These are phyloP conservation scores for Eugnorisma glareosa DNA, from an alignment of 2,888 invertebrate genomes.

Conservation along the genomic window DNA sequence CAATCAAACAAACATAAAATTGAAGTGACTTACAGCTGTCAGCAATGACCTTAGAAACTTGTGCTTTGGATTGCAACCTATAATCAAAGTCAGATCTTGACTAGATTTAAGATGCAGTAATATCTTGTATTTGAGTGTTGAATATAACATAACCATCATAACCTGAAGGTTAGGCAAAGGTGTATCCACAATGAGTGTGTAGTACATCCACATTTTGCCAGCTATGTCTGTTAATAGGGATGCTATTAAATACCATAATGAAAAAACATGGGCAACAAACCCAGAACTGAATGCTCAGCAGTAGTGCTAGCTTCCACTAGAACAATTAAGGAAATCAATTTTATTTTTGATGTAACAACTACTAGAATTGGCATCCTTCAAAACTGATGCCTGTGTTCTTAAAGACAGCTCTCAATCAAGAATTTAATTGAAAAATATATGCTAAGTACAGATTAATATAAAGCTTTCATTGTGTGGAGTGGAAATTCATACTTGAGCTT, in stretches of 20 bases:
- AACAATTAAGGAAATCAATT: too few species aligned
- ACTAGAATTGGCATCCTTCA: not conserved
- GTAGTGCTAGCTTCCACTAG: not conserved
- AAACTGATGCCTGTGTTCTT: not conserved
- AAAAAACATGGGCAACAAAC: not conserved
- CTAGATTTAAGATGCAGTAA: conserved; percentile 5
- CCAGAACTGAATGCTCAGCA: not conserved
- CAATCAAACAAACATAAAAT: conserved; percentile 42
- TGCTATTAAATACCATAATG: not conserved
- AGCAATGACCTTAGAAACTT: conserved; percentile 22
- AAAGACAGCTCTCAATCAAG: not conserved
- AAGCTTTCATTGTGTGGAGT: not conserved
- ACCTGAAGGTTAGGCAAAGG: not conserved
- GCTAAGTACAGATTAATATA: not conserved
- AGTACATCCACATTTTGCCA: not conserved
- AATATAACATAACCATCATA: not conserved
- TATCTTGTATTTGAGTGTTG: not conserved
- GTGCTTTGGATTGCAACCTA: conserved; percentile 34
- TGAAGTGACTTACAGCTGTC: conserved; percentile 18
- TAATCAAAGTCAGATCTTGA: conserved; percentile 28
- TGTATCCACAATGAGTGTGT: not conserved
- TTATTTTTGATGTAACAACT: not conserved
- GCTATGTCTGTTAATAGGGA: not conserved
- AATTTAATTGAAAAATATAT: not conserved
- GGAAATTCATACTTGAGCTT: not conserved